Percentiles rank a stretch among this genome's conserved stretches.
Conservation (phyloP, 2,888 invertebrate genomes). For the Gortyna flavago region DNA sequence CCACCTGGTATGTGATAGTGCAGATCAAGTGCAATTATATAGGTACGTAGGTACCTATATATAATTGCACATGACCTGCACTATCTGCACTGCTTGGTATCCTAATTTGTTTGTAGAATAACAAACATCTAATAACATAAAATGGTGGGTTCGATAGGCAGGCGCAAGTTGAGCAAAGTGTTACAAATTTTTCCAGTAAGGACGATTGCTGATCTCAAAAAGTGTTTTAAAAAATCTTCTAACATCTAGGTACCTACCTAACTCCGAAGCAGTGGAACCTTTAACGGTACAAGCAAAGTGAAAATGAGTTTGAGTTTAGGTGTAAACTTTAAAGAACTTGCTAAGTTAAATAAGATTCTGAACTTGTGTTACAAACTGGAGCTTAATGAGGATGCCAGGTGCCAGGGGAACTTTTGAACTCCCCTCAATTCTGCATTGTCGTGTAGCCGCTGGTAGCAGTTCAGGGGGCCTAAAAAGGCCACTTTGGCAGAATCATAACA, state of each 20-base stretch:
- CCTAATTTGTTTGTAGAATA: too few species aligned
- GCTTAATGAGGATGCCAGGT: conserved; percentile 9
- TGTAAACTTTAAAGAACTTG: conserved; percentile 7
- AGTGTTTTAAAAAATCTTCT: not conserved
- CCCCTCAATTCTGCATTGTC: too few species aligned
- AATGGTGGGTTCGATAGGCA: not conserved
- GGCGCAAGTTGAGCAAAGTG: not conserved
- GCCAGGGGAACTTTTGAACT: too few species aligned
- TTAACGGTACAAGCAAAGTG: not conserved
- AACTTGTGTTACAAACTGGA: conserved; percentile 10
- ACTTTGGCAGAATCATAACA: too few species aligned
- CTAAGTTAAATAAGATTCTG: not conserved
- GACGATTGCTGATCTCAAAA: not conserved
- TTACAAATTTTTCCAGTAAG: not conserved
- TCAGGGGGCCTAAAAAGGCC: too few species aligned
- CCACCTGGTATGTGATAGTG: too few species aligned
- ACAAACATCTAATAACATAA: not conserved
- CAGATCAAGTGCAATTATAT: not conserved
- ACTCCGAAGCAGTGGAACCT: not conserved
- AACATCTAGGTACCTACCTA: too few species aligned
- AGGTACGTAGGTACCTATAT: too few species aligned
- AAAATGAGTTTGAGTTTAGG: conserved; percentile 1
- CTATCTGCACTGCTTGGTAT: too few species aligned
- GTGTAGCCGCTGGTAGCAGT: too few species aligned
- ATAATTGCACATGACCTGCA: too few species aligned